Conservation (phyloP, 1,140 invertebrate species). For the Cyrtorhinus lividipennis region DNA sequence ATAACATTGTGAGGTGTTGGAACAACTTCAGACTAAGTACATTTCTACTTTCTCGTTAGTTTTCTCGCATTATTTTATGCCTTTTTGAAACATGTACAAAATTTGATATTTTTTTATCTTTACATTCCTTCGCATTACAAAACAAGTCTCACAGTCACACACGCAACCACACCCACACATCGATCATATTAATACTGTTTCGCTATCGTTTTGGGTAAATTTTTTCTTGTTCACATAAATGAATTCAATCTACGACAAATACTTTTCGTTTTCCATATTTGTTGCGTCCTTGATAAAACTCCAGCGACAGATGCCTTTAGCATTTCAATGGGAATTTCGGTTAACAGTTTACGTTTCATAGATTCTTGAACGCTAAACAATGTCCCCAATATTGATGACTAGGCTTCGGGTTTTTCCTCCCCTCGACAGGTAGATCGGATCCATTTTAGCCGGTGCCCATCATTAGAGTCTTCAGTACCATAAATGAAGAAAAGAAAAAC, state of each 20-base stretch:
- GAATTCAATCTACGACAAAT: too few relatives aligned
- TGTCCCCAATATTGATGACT: not conserved
- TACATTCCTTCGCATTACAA: not conserved
- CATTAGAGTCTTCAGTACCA: constrained; percentile 22
- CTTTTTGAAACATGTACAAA: not conserved
- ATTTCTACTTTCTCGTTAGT: too few relatives aligned
- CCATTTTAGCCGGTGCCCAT: constrained; percentile 21
- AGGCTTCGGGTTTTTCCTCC: not conserved
- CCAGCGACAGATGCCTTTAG: too few relatives aligned
- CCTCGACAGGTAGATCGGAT: not conserved
- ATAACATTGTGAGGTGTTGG: too few relatives aligned
- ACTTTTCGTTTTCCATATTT: too few relatives aligned
- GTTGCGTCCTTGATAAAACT: too few relatives aligned
- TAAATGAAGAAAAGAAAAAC: constrained; percentile 19
- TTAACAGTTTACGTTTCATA: too few relatives aligned
- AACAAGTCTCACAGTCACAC: constrained; percentile 10
- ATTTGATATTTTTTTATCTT: constrained; percentile 1
- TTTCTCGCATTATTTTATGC: not conserved
- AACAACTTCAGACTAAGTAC: too few relatives aligned
- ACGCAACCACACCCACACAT: constrained; percentile 4
- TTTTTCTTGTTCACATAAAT: not conserved
- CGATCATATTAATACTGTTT: constrained; percentile 7
- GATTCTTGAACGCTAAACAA: too few relatives aligned
- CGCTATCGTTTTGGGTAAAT: not conserved
- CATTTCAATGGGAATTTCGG: too few relatives aligned